Evolutionary conservation across 2,797 vertebrate species (phyloP), one percentile per base, ranked within the genome.

Genomic region (Coranthus polyacanthus): DNA sequence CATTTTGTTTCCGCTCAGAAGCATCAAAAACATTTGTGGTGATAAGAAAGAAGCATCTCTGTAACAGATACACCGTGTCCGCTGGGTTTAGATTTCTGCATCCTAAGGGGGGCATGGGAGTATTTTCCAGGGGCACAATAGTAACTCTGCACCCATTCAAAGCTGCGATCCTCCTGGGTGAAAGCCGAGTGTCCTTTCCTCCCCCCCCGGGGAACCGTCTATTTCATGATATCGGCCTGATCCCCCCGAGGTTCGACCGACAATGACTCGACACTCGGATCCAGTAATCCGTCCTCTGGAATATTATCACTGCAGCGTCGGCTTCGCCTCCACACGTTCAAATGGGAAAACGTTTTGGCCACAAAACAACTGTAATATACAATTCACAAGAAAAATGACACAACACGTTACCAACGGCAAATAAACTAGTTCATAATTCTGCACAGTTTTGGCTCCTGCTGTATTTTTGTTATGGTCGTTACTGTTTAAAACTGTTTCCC

Each of bases 141-240:
- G 82, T 73, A 82, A 68, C 85, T 77, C 66, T 60, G 83, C 77
- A 62, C 68, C 82, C 73, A 83, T 89, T 89, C 85, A 89, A 6
- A 75, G 45, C 75, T 74, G 69, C 57, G 76, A 82, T 84, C 78
- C 84, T 85, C 81, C 29, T 58, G 81, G 85, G 85, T 88, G 89
- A 88, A 88, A 91, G 88, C 68, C 73, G 87, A 91, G 85, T 75
- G 72, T 72, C 76, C 64, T 68, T 46, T 49, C 13, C 10, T 29
- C 49, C 49, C 22, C 49, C 67, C 63, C 49, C 16, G 13, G 34
- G 52, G 63, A 75, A 78, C 69, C 72, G 76, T 66, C 72, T 45
- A 69, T 82, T 79, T 84, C 72, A 73, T 83, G 68, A 83, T 84
- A 81, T 85, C 64, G 47, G 68, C 64, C 66, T 49, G 17, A 80